phyloP scores from a whole-genome alignment of 2,113 vertebrate species.

The Orthonyx spaldingii region DNA sequence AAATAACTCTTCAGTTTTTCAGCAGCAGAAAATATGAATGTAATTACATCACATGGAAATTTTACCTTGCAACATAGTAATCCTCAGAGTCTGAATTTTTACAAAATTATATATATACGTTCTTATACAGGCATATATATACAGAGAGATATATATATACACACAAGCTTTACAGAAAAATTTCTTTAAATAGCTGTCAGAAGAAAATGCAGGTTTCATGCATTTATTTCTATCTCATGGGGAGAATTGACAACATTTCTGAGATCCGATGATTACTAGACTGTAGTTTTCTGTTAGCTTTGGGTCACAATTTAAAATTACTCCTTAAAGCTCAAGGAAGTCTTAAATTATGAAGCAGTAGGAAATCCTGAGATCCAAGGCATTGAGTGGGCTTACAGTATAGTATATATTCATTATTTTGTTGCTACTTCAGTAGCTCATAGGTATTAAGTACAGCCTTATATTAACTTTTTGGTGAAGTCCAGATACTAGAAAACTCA shows the following conservation, averaged over 20 bases:
- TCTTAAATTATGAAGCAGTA: not conserved
- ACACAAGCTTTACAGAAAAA: not conserved
- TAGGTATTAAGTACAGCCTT: not conserved
- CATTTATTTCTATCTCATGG: not conserved
- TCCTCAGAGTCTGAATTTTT: not conserved
- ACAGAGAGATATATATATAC: too few species aligned
- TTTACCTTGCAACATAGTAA: not conserved
- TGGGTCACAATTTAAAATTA: slow-evolving; percentile 1
- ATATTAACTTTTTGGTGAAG: not conserved
- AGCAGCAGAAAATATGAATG: not conserved
- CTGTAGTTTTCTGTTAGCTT: slow-evolving; percentile 2
- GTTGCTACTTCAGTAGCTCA: slow-evolving; percentile 2
- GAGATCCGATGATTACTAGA: not conserved
- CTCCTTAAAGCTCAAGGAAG: not conserved
- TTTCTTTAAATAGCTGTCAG: not conserved
- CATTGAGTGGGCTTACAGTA: not conserved
- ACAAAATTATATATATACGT: too few species aligned
- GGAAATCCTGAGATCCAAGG: not conserved
- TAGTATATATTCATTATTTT: not conserved
- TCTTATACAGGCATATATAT: not conserved
- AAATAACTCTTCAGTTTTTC: not conserved
- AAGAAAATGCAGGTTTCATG: not conserved
- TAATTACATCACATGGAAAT: not conserved
- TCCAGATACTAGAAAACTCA: not conserved
- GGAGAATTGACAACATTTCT: not conserved